Base-by-base conservation (phyloP, 2,797 vertebrate genomes). In the Benthosema pterotum region DNA sequence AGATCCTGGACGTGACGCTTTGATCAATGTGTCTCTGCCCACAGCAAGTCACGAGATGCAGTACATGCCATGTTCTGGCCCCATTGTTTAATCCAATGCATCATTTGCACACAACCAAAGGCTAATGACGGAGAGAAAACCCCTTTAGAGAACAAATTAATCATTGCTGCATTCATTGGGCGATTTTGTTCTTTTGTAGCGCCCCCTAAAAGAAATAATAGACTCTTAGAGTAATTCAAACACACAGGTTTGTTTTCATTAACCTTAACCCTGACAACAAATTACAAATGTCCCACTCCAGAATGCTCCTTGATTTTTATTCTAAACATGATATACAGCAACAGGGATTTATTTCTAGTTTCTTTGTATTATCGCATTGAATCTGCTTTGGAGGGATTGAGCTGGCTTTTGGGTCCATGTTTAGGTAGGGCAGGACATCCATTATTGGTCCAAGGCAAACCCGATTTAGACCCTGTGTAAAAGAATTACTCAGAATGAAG, bases 371-470 rank as follows among this genome's bases (percentile, higher is more conserved):
- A 73, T 28, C 55, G 68, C 46, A 42, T 69, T 9, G 46, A 69
- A 72, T 80, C 71, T 45, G 69, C 60, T 80, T 84, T 81, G 46
- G 62, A 63, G 53, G 65, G 69, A 73, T 75, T 67, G 73, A 79
- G 61, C 71, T 49, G 68, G 68, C 67, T 75, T 81, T 63, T 42
- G 75, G 65, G 84, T 72, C 77, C 78, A 85, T 87, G 83, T 82
- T 87, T 78, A 77, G 80, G 80, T 82, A 77, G 66, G 32, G 38
- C 25, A 17, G 15, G 79, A 84, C 77, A 83, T 88, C 80, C 82
- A 82, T 89, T 88, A 90, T 84, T 78, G 60, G 78, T 74, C 82
- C 19, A 63, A 54, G 67, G 66, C 78, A 84, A 88, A 85, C 78
- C 77, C 52, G 65, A 88, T 89, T 85, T 78, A 77, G 69, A 67